Conservation (phyloP, 2,888 invertebrate genomes). For the Adelognathus sp. region DNA sequence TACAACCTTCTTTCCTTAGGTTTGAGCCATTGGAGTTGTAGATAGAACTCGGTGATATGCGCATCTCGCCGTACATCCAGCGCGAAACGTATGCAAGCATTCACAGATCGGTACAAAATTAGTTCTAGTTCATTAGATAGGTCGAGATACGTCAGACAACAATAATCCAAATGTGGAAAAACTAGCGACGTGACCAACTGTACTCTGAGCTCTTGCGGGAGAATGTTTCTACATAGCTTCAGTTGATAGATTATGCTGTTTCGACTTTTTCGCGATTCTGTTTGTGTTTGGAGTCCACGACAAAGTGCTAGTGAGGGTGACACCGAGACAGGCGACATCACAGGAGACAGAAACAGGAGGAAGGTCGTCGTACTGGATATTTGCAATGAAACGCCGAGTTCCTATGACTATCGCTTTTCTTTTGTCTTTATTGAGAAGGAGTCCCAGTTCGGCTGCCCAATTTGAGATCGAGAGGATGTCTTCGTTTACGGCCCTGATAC, state of each 20-base stretch:
- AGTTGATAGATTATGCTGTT: constrained; percentile 16
- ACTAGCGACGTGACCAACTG: constrained; percentile 3
- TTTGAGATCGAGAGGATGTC: not conserved
- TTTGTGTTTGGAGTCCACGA: not conserved
- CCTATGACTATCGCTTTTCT: constrained; percentile 17
- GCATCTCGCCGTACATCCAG: constrained; percentile 3
- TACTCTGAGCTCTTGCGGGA: not conserved
- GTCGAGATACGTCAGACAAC: constrained; percentile 20
- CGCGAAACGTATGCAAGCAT: constrained; percentile 1
- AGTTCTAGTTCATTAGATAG: constrained; percentile 4
- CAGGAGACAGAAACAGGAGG: not conserved
- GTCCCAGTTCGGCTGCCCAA: not conserved
- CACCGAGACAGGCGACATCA: not conserved
- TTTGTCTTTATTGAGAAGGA: constrained; percentile 1
- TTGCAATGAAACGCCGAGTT: not conserved
- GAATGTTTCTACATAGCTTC: constrained; percentile 17
- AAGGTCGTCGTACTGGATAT: not conserved
- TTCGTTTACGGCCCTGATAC: not conserved
- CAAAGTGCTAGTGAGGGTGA: not conserved
- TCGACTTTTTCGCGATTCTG: not conserved
- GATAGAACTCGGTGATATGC: not conserved
- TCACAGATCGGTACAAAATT: not conserved
- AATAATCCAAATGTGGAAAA: constrained; percentile 25
- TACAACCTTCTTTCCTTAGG: no score
- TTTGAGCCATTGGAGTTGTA: not conserved